Percentiles rank a stretch among this genome's conserved stretches.
phyloP scores from a whole-genome alignment of 2,113 vertebrate genomes.

The Caretta caretta region DNA sequence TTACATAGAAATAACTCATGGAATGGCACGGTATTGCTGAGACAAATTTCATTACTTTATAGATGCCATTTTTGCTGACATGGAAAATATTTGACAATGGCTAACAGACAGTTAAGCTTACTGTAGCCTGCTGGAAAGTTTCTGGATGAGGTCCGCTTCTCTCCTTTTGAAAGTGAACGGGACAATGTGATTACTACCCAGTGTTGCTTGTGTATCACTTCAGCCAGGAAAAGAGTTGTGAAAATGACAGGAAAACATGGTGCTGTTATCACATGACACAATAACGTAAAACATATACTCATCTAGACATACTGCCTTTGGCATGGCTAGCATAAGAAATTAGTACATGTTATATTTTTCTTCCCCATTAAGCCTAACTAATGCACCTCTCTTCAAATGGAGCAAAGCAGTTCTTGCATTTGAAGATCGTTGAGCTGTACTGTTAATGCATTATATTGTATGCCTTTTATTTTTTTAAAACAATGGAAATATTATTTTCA shows the following conservation, averaged over 20 bases:
- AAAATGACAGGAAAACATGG: conserved; percentile 69
- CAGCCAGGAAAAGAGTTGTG: conserved; percentile 58
- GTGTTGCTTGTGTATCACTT: conserved; percentile 65
- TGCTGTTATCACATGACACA: conserved; percentile 61
- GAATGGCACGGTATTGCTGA: conserved; percentile 46
- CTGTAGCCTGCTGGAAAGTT: conserved; percentile 66
- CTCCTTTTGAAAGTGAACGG: conserved; percentile 71
- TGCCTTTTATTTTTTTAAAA: conserved; percentile 9
- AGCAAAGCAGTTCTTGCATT: background rate
- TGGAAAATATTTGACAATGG: conserved; percentile 54
- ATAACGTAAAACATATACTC: conserved; percentile 11
- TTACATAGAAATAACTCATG: conserved; percentile 22
- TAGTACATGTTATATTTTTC: background rate
- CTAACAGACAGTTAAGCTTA: conserved; percentile 69
- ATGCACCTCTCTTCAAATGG: background rate
- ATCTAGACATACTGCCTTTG: background rate
- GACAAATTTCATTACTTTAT: conserved; percentile 18
- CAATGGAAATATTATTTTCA: background rate
- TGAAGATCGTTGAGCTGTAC: background rate
- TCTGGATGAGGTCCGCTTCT: conserved; percentile 65
- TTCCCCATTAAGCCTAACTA: background rate
- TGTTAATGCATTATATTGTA: background rate
- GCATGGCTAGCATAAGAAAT: background rate
- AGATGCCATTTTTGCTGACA: conserved; percentile 46
- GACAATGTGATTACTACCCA: conserved; percentile 64